Evolutionary conservation across 30 jellyfish, hydroid and myxozoan species (phyloP).

Genomic region (Sanderia malayensis): DNA sequence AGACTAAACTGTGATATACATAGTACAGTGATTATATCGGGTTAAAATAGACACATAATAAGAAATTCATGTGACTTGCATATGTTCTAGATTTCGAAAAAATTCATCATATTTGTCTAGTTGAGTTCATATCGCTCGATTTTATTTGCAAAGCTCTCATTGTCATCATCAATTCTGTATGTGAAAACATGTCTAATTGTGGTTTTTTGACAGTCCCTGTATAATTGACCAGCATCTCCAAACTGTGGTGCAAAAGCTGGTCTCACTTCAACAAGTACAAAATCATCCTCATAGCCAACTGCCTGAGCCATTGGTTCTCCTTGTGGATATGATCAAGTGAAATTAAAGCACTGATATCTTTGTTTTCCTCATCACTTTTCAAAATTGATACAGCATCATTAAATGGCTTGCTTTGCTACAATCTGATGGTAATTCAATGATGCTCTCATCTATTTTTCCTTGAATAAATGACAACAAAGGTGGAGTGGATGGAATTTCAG

Average conservation of each 20-base stretch:
- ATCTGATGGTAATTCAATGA: conserved; percentile 11
- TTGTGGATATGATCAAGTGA: conserved; percentile 11
- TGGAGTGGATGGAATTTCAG: conserved; percentile 86
- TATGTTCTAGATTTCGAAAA: conserved; percentile 60
- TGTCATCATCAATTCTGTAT: conserved; percentile 26
- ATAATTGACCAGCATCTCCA: conserved; percentile 81
- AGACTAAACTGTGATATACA: too few species aligned
- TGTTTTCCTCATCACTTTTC: conserved; percentile 1
- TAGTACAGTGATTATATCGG: too few species aligned
- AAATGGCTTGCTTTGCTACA: neutral
- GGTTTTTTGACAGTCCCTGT: conserved; percentile 84
- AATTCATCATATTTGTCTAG: conserved; percentile 67
- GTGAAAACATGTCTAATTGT: conserved; percentile 68
- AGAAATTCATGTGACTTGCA: conserved; percentile 19
- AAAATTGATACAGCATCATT: neutral
- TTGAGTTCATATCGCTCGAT: conserved; percentile 62
- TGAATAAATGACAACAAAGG: conserved; percentile 78
- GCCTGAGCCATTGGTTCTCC: conserved; percentile 82
- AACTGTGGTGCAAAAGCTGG: conserved; percentile 92
- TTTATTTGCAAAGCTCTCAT: conserved; percentile 55
- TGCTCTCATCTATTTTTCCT: conserved; percentile 61
- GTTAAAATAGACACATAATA: neutral
- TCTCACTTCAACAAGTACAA: conserved; percentile 93
- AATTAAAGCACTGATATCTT: conserved; percentile 10
- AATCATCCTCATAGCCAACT: conserved; percentile 97